These are phyloP conservation scores for Gastracanthus pulcherrimus DNA, from an alignment of 2,888 invertebrate genomes.

Conservation along the genomic window DNA sequence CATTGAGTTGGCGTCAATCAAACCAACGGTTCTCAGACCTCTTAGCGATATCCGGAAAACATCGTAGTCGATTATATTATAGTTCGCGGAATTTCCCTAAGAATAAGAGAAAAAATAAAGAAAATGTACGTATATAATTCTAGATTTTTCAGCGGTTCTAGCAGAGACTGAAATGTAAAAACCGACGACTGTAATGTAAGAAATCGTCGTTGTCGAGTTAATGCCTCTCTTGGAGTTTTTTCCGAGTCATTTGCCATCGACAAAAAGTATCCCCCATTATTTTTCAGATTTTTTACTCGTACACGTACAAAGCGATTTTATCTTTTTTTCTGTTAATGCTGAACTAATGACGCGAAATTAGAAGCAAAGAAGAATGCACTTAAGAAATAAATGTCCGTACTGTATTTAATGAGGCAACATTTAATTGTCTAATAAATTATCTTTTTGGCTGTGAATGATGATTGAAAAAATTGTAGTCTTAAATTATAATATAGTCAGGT, in stretches of 20 bases:
- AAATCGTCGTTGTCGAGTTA: background rate
- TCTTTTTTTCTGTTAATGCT: background rate
- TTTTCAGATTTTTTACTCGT: background rate
- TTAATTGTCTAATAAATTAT: too few relatives aligned
- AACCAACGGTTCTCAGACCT: background rate
- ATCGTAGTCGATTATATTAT: too few relatives aligned
- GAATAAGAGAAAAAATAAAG: too few relatives aligned
- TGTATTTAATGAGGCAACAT: background rate
- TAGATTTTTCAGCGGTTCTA: too few relatives aligned
- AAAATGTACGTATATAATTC: background rate
- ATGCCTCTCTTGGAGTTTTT: conserved; percentile 1
- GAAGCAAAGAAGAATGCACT: background rate
- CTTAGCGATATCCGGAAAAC: too few relatives aligned
- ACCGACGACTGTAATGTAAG: background rate
- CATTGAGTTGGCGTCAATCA: background rate
- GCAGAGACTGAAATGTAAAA: background rate
- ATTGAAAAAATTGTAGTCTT: too few relatives aligned
- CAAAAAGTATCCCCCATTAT: background rate
- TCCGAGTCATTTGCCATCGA: conserved; percentile 7
- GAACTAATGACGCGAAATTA: background rate
- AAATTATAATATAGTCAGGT: too few relatives aligned
- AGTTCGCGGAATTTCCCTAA: too few relatives aligned
- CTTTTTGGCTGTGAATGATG: too few relatives aligned
- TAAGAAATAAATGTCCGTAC: background rate
- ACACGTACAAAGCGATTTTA: background rate